phyloP scores from a whole-genome alignment of 1,140 invertebrate genomes.

The Drosophila insularis region DNA sequence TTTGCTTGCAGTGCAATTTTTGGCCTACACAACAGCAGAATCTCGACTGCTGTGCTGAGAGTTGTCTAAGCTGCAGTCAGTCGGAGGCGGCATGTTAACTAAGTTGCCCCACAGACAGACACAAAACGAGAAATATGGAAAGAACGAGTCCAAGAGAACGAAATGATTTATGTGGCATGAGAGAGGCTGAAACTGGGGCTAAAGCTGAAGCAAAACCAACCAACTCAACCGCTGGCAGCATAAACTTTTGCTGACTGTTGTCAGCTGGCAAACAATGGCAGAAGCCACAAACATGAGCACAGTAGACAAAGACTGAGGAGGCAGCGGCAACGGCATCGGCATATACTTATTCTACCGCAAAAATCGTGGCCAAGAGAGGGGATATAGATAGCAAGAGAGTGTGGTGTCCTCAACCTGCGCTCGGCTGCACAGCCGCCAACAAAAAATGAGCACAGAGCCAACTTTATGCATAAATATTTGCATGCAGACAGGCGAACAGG shows the following conservation, averaged over 20 bases:
- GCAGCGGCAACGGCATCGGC: slow-evolving; percentile 34
- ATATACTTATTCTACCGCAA: slow-evolving; percentile 36
- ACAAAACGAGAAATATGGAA: neutral
- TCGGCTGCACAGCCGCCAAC: slow-evolving; percentile 46
- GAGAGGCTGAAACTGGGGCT: slow-evolving; percentile 48
- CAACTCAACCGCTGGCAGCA: slow-evolving; percentile 52
- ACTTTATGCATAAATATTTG: slow-evolving; percentile 81
- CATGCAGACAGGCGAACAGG: slow-evolving; percentile 55
- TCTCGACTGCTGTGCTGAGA: slow-evolving; percentile 29
- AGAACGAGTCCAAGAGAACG: neutral
- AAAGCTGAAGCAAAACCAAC: slow-evolving; percentile 26
- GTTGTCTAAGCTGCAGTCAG: slow-evolving; percentile 52
- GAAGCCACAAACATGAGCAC: slow-evolving; percentile 72
- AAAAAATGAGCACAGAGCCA: slow-evolving; percentile 74
- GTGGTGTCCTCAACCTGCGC: slow-evolving; percentile 23
- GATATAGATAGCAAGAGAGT: slow-evolving; percentile 2
- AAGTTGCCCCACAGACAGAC: slow-evolving; percentile 47
- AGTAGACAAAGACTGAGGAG: slow-evolving; percentile 62
- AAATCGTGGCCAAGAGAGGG: neutral
- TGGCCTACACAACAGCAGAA: slow-evolving; percentile 32
- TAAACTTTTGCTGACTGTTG: slow-evolving; percentile 79
- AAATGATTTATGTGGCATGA: slow-evolving; percentile 67
- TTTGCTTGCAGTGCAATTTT: slow-evolving; percentile 74
- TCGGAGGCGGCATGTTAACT: slow-evolving; percentile 58
- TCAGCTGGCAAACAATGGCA: slow-evolving; percentile 78